Conservation (phyloP, 2,113 vertebrate species). For the Macaca mulatta region DNA sequence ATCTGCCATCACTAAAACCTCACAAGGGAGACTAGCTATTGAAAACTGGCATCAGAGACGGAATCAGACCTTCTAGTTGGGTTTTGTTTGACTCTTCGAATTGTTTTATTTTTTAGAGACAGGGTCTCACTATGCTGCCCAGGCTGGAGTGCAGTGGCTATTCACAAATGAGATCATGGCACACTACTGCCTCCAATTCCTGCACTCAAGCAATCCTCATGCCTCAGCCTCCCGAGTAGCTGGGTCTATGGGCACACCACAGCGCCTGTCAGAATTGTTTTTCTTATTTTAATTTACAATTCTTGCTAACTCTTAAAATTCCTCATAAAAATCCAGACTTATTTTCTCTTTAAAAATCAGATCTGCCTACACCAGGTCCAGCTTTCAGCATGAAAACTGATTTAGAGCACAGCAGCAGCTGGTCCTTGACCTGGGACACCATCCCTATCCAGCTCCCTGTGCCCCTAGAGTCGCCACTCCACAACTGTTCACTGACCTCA, state of each 20-base stretch:
- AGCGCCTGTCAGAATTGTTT: not conserved
- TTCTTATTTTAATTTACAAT: not conserved
- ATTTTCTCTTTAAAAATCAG: not conserved
- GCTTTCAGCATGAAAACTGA: not conserved
- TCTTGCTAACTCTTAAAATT: not conserved
- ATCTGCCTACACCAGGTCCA: not conserved
- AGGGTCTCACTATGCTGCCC: not conserved
- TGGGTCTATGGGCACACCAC: not conserved
- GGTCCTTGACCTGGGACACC: not conserved
- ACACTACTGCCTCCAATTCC: not conserved
- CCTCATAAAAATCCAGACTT: not conserved
- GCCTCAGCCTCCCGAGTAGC: not conserved
- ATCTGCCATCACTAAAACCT: not conserved
- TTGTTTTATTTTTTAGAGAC: not conserved
- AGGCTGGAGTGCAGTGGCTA: not conserved
- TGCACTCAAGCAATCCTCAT: not conserved
- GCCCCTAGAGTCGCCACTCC: no score
- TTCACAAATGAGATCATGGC: no score
- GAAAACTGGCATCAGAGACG: not conserved
- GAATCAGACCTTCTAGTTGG: no score
- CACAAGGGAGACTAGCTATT: not conserved
- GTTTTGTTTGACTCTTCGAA: not conserved
- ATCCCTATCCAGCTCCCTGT: not conserved
- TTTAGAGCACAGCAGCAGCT: not conserved
- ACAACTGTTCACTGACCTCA: not conserved